Percentiles rank a stretch among this genome's conserved stretches.
Evolutionary conservation across 2,113 vertebrate species (phyloP).

Genomic region (Hemibagrus wyckioides): DNA sequence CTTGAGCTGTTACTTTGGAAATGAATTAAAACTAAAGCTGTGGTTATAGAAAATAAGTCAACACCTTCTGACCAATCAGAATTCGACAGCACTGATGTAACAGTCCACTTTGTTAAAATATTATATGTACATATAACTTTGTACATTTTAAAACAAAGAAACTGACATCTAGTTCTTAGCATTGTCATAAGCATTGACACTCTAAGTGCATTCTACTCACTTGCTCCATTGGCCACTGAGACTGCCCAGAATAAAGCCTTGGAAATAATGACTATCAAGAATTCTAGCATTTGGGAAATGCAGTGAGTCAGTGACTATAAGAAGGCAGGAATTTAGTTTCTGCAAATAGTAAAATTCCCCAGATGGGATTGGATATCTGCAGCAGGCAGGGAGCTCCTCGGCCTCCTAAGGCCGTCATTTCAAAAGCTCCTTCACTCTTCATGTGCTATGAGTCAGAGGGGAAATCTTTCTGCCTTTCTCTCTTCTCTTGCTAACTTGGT

Average conservation of each 20-base stretch:
- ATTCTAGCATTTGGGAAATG: neutral
- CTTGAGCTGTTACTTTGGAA: neutral
- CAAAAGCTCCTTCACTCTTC: conserved; percentile 36
- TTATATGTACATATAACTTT: neutral
- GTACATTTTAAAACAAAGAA: neutral
- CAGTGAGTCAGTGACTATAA: neutral
- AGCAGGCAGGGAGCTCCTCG: conserved; percentile 2
- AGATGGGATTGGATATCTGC: neutral
- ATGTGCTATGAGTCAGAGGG: conserved; percentile 49
- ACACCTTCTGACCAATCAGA: neutral
- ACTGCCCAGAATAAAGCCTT: neutral
- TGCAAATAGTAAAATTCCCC: conserved; percentile 27
- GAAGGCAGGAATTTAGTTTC: conserved; percentile 11
- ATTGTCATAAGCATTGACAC: no score
- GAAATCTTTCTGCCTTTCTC: conserved; percentile 54
- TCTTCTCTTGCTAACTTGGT: conserved; percentile 53
- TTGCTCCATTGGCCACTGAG: neutral
- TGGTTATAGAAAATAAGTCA: neutral
- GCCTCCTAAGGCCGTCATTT: conserved; percentile 36
- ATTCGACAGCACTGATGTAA: neutral
- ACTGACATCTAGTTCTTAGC: neutral
- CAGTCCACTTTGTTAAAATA: neutral
- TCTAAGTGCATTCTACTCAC: neutral
- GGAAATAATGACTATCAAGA: neutral
- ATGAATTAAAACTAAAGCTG: neutral